phyloP scores from a whole-genome alignment of 2,888 invertebrate genomes.

The Xanthia togata region DNA sequence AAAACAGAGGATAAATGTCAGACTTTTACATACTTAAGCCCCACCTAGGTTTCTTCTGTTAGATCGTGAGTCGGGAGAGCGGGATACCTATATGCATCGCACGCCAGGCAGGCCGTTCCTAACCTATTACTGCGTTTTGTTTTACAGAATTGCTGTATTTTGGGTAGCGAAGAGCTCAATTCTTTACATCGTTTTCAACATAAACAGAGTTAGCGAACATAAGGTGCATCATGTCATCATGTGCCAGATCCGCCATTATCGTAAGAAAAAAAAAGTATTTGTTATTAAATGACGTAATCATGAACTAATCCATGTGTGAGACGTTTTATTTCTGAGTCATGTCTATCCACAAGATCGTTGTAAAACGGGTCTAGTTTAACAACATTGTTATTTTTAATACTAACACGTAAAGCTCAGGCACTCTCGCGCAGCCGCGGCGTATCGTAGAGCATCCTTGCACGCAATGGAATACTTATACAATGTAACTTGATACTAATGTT shows the following conservation, averaged over 20 bases:
- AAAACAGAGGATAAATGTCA: not conserved
- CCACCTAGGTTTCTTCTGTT: not conserved
- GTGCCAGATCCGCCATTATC: not conserved
- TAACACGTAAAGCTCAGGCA: conserved; percentile 14
- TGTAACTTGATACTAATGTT: conserved; percentile 44
- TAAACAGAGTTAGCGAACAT: not conserved
- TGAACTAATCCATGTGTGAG: conserved; percentile 12
- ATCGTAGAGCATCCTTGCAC: conserved; percentile 35
- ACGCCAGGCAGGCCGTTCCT: not conserved
- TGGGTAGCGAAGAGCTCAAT: not conserved
- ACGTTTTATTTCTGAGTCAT: conserved; percentile 33
- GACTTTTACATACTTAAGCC: not conserved
- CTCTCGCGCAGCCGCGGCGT: conserved; percentile 16
- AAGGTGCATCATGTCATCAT: not conserved
- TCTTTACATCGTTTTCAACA: not conserved
- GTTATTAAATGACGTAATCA: conserved; percentile 28
- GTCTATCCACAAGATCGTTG: conserved; percentile 15
- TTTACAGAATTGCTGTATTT: not conserved
- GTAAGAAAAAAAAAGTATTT: conserved; percentile 10
- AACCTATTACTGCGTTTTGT: not conserved
- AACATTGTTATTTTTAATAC: conserved; percentile 25
- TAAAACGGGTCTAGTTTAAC: conserved; percentile 16
- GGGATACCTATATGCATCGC: not conserved
- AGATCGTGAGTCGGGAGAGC: no score
- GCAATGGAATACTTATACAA: conserved; percentile 38